phyloP scores from a whole-genome alignment of 2,888 invertebrate species.

The Apoda limacodes region DNA sequence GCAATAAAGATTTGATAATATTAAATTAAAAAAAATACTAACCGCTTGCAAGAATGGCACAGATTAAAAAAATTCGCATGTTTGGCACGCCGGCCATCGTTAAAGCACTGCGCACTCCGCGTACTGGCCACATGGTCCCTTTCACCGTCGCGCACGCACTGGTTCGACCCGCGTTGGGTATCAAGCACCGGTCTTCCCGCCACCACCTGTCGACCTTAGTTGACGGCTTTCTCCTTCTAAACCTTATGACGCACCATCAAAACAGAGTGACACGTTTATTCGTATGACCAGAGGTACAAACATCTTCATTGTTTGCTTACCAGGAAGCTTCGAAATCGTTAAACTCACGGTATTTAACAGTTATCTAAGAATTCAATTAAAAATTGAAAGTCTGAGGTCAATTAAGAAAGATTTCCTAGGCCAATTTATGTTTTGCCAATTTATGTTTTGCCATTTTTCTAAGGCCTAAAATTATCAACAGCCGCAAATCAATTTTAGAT shows the following conservation, averaged over 20 bases:
- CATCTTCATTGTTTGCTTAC: too few relatives aligned
- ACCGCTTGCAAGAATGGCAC: slow-evolving; percentile 56
- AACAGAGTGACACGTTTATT: slow-evolving; percentile 30
- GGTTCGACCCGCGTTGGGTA: slow-evolving; percentile 24
- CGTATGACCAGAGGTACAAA: slow-evolving; percentile 25
- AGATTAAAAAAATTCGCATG: slow-evolving; percentile 49
- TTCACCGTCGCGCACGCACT: slow-evolving; percentile 64
- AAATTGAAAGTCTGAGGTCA: too few relatives aligned
- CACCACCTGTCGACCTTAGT: slow-evolving; percentile 41
- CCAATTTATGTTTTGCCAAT: too few relatives aligned
- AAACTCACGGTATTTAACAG: too few relatives aligned
- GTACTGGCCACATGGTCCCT: slow-evolving; percentile 50
- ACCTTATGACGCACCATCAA: slow-evolving; percentile 28
- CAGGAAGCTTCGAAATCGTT: too few relatives aligned
- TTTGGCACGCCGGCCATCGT: slow-evolving; percentile 44
- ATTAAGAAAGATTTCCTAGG: too few relatives aligned
- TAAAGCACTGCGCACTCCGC: slow-evolving; percentile 28
- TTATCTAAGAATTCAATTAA: too few relatives aligned
- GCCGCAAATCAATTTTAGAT: too few relatives aligned
- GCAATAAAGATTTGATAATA: slow-evolving; percentile 7
- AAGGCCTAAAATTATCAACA: too few relatives aligned
- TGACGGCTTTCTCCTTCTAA: slow-evolving; percentile 53
- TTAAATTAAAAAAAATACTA: slow-evolving; percentile 26
- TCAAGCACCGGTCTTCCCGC: slow-evolving; percentile 23
- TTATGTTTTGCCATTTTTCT: too few relatives aligned